phyloP scores from a whole-genome alignment of 2,113 vertebrate species.

The Macaca nemestrina region DNA sequence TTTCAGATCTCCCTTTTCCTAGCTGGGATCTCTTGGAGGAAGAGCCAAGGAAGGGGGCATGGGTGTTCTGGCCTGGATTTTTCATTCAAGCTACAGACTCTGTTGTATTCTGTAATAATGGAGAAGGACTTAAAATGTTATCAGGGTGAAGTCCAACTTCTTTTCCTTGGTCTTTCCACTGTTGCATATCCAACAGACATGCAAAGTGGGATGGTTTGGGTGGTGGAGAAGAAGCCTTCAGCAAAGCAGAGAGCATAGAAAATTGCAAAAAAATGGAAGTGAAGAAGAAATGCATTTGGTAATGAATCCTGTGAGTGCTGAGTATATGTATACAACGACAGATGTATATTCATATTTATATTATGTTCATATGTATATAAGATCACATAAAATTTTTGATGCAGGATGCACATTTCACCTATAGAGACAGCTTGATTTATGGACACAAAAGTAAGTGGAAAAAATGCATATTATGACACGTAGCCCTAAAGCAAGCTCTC shows the following conservation, averaged over 20 bases:
- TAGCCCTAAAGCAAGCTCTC: conserved; percentile 68
- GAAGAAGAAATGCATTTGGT: background rate
- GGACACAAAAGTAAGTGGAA: conserved; percentile 63
- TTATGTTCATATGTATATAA: background rate
- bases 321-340: background rate
- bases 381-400: background rate
- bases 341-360: background rate
- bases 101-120: background rate
- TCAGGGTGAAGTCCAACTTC: background rate
- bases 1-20: background rate
- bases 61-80: background rate
- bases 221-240: background rate
- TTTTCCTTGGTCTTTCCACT: background rate
- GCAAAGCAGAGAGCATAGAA: background rate
- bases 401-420: conserved; percentile 41
- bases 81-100: background rate
- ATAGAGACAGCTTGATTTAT: conserved; percentile 61
- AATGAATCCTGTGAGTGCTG: background rate
- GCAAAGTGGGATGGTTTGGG: background rate
- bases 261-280: background rate
- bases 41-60: background rate
- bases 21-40: background rate
- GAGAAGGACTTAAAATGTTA: background rate
- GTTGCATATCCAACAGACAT: background rate
- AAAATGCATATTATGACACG: conserved; percentile 63